These are phyloP conservation scores for Vidua chalybeata DNA, from an alignment of 2,113 vertebrate species.

Conservation along the genomic window DNA sequence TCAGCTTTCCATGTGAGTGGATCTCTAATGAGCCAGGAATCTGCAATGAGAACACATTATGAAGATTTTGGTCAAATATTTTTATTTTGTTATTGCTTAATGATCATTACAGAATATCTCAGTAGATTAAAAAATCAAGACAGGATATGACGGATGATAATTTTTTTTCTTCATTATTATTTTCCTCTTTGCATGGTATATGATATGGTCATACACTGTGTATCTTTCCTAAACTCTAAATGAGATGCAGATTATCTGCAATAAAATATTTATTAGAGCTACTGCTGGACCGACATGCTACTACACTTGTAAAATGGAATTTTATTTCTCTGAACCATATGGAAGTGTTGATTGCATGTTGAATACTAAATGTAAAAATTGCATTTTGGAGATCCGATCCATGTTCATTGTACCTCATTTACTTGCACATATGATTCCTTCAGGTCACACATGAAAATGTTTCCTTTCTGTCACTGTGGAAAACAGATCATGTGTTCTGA, in stretches of 20 bases:
- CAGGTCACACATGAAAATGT: not conserved
- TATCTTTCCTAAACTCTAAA: not conserved
- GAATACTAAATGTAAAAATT: not conserved
- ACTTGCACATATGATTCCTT: not conserved
- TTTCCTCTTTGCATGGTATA: not conserved
- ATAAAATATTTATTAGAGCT: conserved; percentile 4
- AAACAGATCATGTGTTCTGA: not conserved
- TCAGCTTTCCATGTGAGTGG: not conserved
- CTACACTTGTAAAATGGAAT: not conserved
- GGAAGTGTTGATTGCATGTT: not conserved
- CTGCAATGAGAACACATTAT: not conserved
- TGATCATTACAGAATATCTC: not conserved
- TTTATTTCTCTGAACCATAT: not conserved
- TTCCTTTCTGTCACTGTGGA: not conserved
- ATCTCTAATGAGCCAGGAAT: not conserved
- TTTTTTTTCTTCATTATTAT: not conserved
- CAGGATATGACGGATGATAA: not conserved
- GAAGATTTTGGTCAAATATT: not conserved
- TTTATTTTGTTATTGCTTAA: not conserved
- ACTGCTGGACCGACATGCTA: not conserved
- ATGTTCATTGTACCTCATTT: not conserved
- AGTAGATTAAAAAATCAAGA: not conserved
- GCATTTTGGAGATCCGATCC: not conserved
- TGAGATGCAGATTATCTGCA: not conserved
- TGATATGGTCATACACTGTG: not conserved